phyloP scores from a whole-genome alignment of 2,888 invertebrate genomes.

The Seira musarum region DNA sequence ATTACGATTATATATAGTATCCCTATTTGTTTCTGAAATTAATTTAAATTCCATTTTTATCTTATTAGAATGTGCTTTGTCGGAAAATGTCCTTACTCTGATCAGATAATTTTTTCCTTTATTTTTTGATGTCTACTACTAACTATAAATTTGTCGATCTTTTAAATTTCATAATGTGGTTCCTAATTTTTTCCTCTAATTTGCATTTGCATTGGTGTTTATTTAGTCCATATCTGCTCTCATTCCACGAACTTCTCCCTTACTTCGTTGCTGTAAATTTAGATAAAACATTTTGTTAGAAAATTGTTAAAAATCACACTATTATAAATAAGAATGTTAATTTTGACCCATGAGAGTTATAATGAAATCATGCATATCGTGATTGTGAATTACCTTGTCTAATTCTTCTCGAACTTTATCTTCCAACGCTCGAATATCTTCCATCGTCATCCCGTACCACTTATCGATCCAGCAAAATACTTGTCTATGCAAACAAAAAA shows the following conservation, averaged over 20 bases:
- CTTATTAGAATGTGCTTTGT: too few species aligned
- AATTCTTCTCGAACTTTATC: constrained; percentile 75
- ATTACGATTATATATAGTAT: too few species aligned
- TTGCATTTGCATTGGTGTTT: constrained; percentile 51
- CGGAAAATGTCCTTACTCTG: too few species aligned
- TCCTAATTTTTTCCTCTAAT: constrained; percentile 51
- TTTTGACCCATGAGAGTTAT: neutral
- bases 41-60: too few species aligned
- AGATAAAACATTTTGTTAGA: neutral
- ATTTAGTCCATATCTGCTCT: constrained; percentile 85
- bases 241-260: constrained; percentile 93
- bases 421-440: constrained; percentile 76
- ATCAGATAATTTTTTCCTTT: too few species aligned
- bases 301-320: constrained; percentile 2
- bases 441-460: constrained; percentile 77
- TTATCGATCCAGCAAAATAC: constrained; percentile 79
- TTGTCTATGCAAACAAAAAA: constrained; percentile 72
- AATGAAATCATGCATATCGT: neutral
- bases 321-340: too few species aligned
- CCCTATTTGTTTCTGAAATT: too few species aligned
- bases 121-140: constrained; percentile 38
- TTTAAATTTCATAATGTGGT: constrained; percentile 33
- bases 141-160: constrained; percentile 49
- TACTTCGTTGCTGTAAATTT: constrained; percentile 80
- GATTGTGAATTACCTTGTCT: constrained; percentile 70